These are phyloP conservation scores for Heliconius eleuchia DNA, from an alignment of 1,140 invertebrate species.

Conservation along the genomic window DNA sequence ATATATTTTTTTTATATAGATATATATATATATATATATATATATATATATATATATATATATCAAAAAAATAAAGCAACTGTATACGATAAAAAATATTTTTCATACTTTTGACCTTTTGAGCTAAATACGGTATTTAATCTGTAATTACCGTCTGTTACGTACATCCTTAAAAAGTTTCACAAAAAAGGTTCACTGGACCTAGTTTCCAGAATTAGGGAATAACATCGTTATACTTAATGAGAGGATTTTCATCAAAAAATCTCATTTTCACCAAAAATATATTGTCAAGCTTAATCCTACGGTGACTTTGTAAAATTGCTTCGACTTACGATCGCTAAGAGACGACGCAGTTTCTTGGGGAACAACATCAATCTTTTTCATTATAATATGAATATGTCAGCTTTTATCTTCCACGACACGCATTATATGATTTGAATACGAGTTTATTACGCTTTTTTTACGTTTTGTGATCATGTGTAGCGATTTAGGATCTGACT, in stretches of 20 bases:
- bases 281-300: slow-evolving; percentile 9
- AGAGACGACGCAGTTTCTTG: neutral
- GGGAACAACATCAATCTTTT: neutral
- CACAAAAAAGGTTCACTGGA: neutral
- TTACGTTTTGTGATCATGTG: neutral
- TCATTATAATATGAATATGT: slow-evolving; percentile 10
- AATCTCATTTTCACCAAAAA: slow-evolving; percentile 10
- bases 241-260: neutral
- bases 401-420: neutral
- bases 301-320: slow-evolving; percentile 7
- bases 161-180: neutral
- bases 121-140: neutral
- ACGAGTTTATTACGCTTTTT: neutral
- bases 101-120: neutral
- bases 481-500: neutral
- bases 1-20: too few relatives aligned
- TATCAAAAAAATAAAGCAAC: neutral
- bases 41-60: too few relatives aligned
- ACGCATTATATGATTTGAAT: neutral
- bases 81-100: neutral
- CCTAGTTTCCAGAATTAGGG: slow-evolving; percentile 4
- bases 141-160: neutral
- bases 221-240: slow-evolving; percentile 6
- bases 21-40: too few relatives aligned
- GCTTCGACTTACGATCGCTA: neutral